Evolutionary conservation across 2,797 vertebrate genomes (phyloP).

Genomic region (Lepilemur septentrionalis): DNA sequence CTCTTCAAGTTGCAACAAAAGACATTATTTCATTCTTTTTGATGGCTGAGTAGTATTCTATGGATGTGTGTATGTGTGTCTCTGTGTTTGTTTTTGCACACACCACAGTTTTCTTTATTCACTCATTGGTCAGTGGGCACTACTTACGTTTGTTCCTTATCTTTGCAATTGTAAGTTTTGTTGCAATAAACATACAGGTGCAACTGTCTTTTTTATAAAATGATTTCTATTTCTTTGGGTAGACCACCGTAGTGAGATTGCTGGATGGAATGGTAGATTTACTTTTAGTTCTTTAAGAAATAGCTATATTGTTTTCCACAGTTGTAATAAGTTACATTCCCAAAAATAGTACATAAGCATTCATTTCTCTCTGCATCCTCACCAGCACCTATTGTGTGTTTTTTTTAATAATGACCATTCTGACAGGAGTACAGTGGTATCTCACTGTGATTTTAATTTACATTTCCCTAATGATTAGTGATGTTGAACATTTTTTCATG

Average conservation of each 20-base stretch:
- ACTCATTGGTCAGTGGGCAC: neutral
- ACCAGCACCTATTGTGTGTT: neutral
- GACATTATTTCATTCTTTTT: neutral
- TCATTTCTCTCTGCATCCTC: neutral
- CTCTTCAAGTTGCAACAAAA: neutral
- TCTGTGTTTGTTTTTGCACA: neutral
- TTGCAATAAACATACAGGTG: neutral
- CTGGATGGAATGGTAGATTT: neutral
- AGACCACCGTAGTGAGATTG: neutral
- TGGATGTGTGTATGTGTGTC: neutral
- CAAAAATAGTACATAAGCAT: neutral
- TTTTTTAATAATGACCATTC: neutral
- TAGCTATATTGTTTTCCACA: neutral
- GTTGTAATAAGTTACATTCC: neutral
- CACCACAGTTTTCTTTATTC: neutral
- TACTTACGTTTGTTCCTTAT: neutral
- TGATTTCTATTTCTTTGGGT: neutral
- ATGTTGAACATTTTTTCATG: neutral
- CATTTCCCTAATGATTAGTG: neutral
- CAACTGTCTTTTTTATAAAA: neutral
- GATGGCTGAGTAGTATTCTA: neutral
- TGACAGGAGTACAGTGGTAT: neutral
- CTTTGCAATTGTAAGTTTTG: neutral
- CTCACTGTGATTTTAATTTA: neutral
- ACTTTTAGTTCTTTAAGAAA: neutral